phyloP scores from a whole-genome alignment of 2,113 vertebrate genomes.

The Pterocles orientalis region DNA sequence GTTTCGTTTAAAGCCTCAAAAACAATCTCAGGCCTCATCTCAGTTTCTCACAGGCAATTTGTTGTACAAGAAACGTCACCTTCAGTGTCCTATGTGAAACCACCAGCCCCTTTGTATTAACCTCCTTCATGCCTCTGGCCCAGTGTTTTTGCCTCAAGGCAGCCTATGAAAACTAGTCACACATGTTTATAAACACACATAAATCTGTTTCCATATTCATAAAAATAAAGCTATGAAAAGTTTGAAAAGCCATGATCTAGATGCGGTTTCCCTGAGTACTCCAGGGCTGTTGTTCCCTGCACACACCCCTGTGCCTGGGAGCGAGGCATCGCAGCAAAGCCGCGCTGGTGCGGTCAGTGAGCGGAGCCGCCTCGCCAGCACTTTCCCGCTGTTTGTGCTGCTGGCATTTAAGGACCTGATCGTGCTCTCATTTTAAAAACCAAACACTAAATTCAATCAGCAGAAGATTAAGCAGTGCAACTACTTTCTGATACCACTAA shows the following conservation, averaged over 20 bases:
- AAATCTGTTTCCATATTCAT: background rate
- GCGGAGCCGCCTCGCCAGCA: background rate
- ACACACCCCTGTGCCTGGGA: background rate
- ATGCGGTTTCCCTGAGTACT: background rate
- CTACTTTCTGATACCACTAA: background rate
- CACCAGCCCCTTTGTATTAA: background rate
- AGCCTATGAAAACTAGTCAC: background rate
- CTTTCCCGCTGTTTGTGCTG: background rate
- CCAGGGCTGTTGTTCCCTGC: background rate
- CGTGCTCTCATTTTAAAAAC: background rate
- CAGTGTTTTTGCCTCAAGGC: background rate
- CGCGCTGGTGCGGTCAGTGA: background rate
- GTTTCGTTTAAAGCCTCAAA: background rate
- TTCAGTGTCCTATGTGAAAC: background rate
- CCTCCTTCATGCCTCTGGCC: background rate
- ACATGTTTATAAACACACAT: background rate
- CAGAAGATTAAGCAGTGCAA: background rate
- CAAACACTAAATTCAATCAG: background rate
- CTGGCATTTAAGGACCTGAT: background rate
- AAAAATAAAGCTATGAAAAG: background rate
- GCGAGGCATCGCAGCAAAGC: fast-evolving
- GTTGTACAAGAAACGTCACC: background rate
- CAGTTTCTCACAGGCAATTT: background rate
- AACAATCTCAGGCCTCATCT: background rate
- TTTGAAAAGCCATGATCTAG: background rate